Percentiles rank a stretch among this genome's conserved stretches.
phyloP scores from a whole-genome alignment of 2,888 invertebrate species.

The Acleris literana region DNA sequence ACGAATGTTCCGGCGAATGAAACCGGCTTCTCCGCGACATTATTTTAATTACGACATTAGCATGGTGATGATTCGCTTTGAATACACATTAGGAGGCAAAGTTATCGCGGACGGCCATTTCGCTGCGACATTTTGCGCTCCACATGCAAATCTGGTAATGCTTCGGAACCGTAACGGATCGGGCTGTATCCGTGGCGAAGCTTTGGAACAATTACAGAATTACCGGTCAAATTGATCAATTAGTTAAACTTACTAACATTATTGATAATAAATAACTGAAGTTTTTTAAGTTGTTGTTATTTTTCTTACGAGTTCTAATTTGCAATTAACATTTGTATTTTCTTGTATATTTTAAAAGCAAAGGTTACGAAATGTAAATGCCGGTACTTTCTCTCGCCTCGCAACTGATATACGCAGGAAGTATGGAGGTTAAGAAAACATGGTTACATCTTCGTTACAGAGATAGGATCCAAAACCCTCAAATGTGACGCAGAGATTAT shows the following conservation, averaged over 20 bases:
- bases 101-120: conserved; percentile 41
- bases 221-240: too few relatives aligned
- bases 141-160: conserved; percentile 46
- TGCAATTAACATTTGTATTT: conserved; percentile 46
- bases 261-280: background rate
- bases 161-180: conserved; percentile 13
- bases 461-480: conserved; percentile 58
- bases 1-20: conserved; percentile 41
- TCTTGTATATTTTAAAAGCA: conserved; percentile 64
- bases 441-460: conserved; percentile 61
- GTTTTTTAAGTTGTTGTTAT: background rate
- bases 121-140: conserved; percentile 47
- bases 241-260: background rate
- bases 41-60: conserved; percentile 72
- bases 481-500: conserved; percentile 43
- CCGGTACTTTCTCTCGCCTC: conserved; percentile 73
- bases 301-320: background rate
- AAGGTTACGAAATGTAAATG: conserved; percentile 69
- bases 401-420: conserved; percentile 66
- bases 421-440: conserved; percentile 81
- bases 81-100: conserved; percentile 54
- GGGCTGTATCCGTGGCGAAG: conserved; percentile 1
- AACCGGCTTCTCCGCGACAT: conserved; percentile 57
- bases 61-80: conserved; percentile 64
- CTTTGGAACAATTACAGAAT: background rate